Evolutionary conservation across 2,797 vertebrate genomes (phyloP).

Genomic region (Loris lydekkerianus): DNA sequence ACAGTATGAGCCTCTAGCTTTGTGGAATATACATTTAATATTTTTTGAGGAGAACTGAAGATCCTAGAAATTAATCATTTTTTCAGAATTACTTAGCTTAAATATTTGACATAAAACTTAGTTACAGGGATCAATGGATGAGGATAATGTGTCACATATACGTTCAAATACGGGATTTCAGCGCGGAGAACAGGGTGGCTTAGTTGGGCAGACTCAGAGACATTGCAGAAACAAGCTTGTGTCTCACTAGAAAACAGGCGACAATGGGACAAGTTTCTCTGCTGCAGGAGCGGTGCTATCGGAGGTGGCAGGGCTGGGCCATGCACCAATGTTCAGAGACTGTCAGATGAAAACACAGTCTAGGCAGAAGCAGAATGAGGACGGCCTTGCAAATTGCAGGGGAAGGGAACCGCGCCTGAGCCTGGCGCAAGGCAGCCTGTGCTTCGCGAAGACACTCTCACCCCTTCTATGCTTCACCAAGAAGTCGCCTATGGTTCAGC

Average conservation of each 20-base stretch:
- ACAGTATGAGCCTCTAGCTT: background rate
- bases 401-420: background rate
- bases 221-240: background rate
- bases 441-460: background rate
- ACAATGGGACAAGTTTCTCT: rapidly evolving
- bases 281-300: background rate
- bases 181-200: rapidly evolving
- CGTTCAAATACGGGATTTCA: background rate
- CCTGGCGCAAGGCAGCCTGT: rapidly evolving
- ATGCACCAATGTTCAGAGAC: rapidly evolving
- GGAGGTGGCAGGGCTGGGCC: background rate
- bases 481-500: background rate
- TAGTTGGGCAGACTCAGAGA: rapidly evolving
- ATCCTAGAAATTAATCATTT: background rate
- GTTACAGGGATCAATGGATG: background rate
- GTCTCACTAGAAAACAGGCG: rapidly evolving
- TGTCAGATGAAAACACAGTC: background rate
- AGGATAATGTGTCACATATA: background rate
- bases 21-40: background rate
- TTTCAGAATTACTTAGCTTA: background rate
- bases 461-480: rapidly evolving
- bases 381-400: background rate
- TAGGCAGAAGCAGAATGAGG: background rate
- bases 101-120: background rate
- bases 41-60: background rate